A percentile compares a stretch with the other conserved stretches of the same genome.
phyloP scores from a whole-genome alignment of 1,140 invertebrate genomes.

The Cherax destructor region DNA sequence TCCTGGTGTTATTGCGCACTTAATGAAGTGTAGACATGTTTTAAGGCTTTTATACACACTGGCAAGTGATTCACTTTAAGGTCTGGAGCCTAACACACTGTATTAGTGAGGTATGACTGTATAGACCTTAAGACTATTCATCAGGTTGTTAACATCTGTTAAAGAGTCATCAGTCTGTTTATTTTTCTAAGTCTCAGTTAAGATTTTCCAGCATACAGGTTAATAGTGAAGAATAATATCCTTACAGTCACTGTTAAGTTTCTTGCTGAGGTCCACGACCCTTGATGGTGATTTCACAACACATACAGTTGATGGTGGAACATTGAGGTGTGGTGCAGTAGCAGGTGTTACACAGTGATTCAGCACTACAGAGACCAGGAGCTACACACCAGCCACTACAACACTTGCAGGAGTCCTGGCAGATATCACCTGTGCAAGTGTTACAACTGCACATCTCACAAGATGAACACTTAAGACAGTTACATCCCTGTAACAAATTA shows the following conservation, averaged over 20 bases:
- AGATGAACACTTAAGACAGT: neutral
- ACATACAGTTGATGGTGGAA: constrained; percentile 56
- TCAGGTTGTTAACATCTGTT: too few relatives aligned
- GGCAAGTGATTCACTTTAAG: too few relatives aligned
- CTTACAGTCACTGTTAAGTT: neutral
- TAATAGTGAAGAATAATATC: too few relatives aligned
- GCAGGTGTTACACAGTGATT: constrained; percentile 30
- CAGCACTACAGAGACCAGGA: constrained; percentile 11
- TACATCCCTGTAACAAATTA: constrained; percentile 30
- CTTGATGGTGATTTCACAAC: constrained; percentile 57
- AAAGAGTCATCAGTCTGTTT: too few relatives aligned
- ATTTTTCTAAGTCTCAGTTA: too few relatives aligned
- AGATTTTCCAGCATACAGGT: too few relatives aligned
- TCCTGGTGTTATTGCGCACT: too few relatives aligned
- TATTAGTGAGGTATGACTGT: too few relatives aligned
- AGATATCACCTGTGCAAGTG: neutral
- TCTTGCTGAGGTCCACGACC: constrained; percentile 33
- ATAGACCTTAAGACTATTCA: too few relatives aligned
- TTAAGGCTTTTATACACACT: too few relatives aligned
- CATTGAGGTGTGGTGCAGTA: constrained; percentile 43
- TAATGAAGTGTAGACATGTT: too few relatives aligned
- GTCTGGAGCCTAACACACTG: too few relatives aligned
- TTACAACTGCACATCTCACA: constrained; percentile 33
- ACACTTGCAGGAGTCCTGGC: neutral
- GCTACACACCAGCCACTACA: neutral